These are phyloP conservation scores for Ophion ventricosus DNA, from an alignment of 2,888 invertebrate genomes.

Conservation along the genomic window DNA sequence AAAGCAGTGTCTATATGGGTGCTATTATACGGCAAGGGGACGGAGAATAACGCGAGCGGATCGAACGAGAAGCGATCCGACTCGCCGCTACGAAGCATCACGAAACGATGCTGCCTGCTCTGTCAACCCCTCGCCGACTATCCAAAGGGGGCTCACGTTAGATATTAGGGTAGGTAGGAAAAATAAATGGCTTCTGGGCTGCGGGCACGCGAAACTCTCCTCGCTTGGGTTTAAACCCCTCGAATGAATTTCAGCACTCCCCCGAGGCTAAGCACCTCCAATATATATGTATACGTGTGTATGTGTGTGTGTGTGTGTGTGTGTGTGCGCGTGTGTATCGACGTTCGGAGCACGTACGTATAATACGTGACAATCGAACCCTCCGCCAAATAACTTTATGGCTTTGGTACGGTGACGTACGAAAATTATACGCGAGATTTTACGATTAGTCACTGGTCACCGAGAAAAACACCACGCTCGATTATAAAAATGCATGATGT, in stretches of 20 bases:
- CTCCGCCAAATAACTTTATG: slow-evolving; percentile 28
- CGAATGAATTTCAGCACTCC: slow-evolving; percentile 52
- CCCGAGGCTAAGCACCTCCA: slow-evolving; percentile 37
- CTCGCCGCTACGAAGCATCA: slow-evolving; percentile 21
- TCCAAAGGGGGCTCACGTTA: slow-evolving; percentile 27
- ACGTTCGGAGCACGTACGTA: not conserved
- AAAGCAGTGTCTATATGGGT: not conserved
- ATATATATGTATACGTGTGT: slow-evolving; percentile 1
- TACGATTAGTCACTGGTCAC: slow-evolving; percentile 63
- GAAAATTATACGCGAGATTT: slow-evolving; percentile 64
- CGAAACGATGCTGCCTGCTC: slow-evolving; percentile 41
- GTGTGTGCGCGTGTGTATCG: not conserved
- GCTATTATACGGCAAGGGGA: slow-evolving; percentile 17
- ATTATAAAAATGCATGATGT: slow-evolving; percentile 58
- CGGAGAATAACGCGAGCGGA: slow-evolving; percentile 38
- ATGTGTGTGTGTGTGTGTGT: not conserved
- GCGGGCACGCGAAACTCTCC: slow-evolving; percentile 45
- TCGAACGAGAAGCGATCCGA: slow-evolving; percentile 44
- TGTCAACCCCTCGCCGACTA: slow-evolving; percentile 39
- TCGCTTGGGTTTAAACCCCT: slow-evolving; percentile 39
- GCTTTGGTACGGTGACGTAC: slow-evolving; percentile 47
- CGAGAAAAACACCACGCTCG: slow-evolving; percentile 54
- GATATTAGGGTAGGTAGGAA: slow-evolving; percentile 66
- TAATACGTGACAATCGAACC: slow-evolving; percentile 52
- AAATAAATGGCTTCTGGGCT: slow-evolving; percentile 65